A percentile compares a stretch with the other conserved stretches of the same genome.
These are phyloP conservation scores for Nephrotoma guestfalica DNA, from an alignment of 2,888 invertebrate genomes.

Conservation along the genomic window DNA sequence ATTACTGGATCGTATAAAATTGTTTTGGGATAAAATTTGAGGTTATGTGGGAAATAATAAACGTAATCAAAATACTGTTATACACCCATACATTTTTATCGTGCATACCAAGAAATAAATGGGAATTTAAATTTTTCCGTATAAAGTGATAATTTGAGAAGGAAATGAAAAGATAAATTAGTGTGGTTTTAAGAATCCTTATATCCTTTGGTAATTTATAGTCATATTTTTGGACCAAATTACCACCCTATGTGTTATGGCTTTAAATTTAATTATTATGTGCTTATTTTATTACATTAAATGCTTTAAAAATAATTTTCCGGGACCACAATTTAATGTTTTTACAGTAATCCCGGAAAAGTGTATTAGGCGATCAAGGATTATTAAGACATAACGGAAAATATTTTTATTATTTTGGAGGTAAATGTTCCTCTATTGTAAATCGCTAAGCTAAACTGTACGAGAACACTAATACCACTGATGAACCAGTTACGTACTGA, in stretches of 20 bases:
- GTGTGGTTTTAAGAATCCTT: neutral
- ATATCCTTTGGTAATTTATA: neutral
- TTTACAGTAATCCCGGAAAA: too few relatives aligned
- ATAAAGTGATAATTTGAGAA: neutral
- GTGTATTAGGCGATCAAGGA: too few relatives aligned
- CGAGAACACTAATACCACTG: too few relatives aligned
- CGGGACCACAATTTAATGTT: neutral
- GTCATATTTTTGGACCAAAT: neutral
- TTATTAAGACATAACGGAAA: too few relatives aligned
- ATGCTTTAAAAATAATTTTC: neutral
- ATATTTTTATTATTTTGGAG: too few relatives aligned
- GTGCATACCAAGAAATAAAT: neutral
- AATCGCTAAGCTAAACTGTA: too few relatives aligned
- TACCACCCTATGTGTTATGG: neutral
- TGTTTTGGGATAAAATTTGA: neutral
- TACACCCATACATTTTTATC: neutral
- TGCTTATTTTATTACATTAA: neutral
- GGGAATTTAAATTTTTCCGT: neutral
- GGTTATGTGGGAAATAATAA: neutral
- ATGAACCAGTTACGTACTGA: too few relatives aligned
- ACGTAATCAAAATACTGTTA: neutral
- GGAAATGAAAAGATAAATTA: neutral
- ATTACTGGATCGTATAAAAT: neutral
- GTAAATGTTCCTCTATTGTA: too few relatives aligned
- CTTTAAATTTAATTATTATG: neutral